Evolutionary conservation across 2,888 invertebrate species (phyloP).

Genomic region (Amitus sp.): DNA sequence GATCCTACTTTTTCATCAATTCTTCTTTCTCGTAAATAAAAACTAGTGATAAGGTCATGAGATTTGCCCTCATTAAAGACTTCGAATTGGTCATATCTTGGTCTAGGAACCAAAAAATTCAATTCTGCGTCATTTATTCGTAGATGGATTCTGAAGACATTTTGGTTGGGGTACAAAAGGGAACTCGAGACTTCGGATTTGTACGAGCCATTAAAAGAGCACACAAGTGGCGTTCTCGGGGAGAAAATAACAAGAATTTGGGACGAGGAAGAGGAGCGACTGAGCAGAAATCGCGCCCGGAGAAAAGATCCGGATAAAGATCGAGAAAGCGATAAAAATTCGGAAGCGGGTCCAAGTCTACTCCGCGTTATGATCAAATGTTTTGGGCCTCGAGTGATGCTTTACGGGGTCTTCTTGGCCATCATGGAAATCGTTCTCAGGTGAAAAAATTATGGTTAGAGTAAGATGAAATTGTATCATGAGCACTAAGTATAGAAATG

Average conservation of each 20-base stretch:
- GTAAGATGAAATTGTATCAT: no score
- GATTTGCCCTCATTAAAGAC: no score
- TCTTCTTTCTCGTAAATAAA: no score
- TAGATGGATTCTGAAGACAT: constrained; percentile 79
- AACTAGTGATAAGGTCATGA: no score
- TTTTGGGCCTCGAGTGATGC: constrained; percentile 71
- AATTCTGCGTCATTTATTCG: no score
- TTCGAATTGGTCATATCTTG: no score
- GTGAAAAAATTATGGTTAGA: no score
- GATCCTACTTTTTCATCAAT: no score
- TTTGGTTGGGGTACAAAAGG: constrained; percentile 74
- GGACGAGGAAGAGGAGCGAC: constrained; percentile 67
- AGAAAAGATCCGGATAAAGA: constrained; percentile 18
- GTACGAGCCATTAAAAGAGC: constrained; percentile 75
- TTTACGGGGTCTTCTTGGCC: constrained; percentile 73
- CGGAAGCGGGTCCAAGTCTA: constrained; percentile 70
- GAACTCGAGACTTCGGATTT: constrained; percentile 76
- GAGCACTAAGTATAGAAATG: no score
- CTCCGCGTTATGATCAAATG: constrained; percentile 70
- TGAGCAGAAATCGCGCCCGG: constrained; percentile 36
- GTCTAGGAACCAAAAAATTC: no score
- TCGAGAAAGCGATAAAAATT: constrained; percentile 5
- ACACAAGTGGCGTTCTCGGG: constrained; percentile 74
- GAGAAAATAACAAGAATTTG: constrained; percentile 73
- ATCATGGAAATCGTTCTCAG: constrained; percentile 73